Base-by-base conservation (phyloP, 2,888 invertebrate genomes). In the Ctena decussata region DNA sequence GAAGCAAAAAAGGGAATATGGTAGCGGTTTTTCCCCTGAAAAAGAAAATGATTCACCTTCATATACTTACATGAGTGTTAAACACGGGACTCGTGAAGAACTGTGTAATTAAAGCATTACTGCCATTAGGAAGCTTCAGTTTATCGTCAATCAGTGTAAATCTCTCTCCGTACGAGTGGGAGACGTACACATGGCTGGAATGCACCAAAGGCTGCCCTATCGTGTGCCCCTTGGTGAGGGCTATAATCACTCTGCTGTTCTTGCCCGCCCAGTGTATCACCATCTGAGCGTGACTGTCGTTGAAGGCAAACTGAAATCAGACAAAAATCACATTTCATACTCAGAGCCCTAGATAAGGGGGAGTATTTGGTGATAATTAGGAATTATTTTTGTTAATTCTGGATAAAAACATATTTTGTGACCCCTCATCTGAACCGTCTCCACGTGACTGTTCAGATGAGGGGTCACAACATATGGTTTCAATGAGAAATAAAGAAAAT, bases 181-280 rank as follows among this genome's bases (percentile, higher is more conserved):
- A 98, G 93, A 98, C 97, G 95, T 97, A 98, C 35, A 98, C 97
- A 35, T 97, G 97, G 71, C 98, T 98, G 35, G 98, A 97, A 30
- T 93, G 89, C 44, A 91, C 93, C 0, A 85, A 78, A 15, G 44
- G 30, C 32, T n/a, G 12, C n/a, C 75, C 39, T 11, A 49, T 21
- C 12, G 8, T 12, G 18, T 37, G n/a, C 84, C 98, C 98, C 91
- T 97, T 97, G 1, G 98, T 98, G 87, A 98, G 96, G 93, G 98
- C 98, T 89, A 98, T 97, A 92, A 98, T 98, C 39, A 98, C 98
- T 96, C 98, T 97, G 85, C 98, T 98, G 30, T 97, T 97, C 95
- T 98, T 97, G 37, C 98, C 98, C 18, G 98, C 98, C 98, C 98
- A 98, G 96, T 98, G 98, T 15, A 98, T 98, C 97, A 98, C 97